Conservation (phyloP, 2,888 invertebrate genomes). For the Aspidiotus destructor region DNA sequence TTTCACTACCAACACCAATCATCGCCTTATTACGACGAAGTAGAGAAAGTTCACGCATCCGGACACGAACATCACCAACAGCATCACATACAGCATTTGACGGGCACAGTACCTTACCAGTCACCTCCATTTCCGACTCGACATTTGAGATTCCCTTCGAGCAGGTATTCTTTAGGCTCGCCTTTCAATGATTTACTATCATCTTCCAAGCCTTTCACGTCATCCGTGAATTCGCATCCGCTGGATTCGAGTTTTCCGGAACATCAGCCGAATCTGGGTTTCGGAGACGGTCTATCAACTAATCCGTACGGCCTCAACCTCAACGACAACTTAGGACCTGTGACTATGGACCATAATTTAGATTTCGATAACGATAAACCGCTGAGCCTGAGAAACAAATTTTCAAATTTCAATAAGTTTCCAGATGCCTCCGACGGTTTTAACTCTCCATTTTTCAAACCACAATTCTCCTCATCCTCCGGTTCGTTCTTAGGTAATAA, state of each 20-base stretch:
- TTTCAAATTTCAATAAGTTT: no score
- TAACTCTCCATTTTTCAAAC: no score
- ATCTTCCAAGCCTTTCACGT: not conserved
- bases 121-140: not conserved
- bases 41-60: not conserved
- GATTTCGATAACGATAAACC: no score
- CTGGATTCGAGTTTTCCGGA: not conserved
- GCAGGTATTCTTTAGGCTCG: not conserved
- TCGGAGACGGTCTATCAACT: not conserved
- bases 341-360: no score
- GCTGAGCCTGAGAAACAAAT: no score
- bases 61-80: not conserved
- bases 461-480: no score
- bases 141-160: not conserved
- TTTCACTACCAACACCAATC: not conserved
- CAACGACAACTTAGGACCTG: no score
- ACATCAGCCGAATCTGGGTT: not conserved
- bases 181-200: not conserved
- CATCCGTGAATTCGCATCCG: not conserved
- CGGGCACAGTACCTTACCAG: not conserved
- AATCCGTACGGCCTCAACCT: not conserved
- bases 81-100: not conserved
- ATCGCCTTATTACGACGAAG: not conserved
- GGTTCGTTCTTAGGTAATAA: no score
- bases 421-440: no score